Percentiles rank a stretch among this genome's conserved stretches.
phyloP scores from a whole-genome alignment of 2,888 invertebrate species.

The Agonopterix subpropinquella region DNA sequence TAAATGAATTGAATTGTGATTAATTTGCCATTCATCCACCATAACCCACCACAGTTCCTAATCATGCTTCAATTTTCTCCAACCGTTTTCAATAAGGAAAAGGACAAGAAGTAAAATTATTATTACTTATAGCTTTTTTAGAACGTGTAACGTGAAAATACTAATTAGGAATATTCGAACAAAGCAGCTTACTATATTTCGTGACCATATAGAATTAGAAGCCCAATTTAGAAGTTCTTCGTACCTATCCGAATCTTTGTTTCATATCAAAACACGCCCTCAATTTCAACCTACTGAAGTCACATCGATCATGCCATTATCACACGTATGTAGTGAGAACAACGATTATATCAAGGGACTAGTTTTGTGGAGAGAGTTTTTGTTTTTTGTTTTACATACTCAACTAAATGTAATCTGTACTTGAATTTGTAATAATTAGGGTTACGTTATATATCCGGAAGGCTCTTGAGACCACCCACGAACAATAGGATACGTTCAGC shows the following conservation, averaged over 20 bases:
- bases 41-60: too few species aligned
- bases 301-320: too few species aligned
- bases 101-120: too few species aligned
- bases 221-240: slow-evolving; percentile 40
- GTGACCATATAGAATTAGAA: slow-evolving; percentile 5
- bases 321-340: too few species aligned
- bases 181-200: background rate
- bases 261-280: slow-evolving; percentile 28
- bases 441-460: slow-evolving; percentile 26
- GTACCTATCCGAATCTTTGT: slow-evolving; percentile 35
- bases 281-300: slow-evolving; percentile 15
- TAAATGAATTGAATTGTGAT: too few species aligned
- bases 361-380: slow-evolving; percentile 10
- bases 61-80: too few species aligned
- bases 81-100: too few species aligned
- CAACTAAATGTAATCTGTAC: slow-evolving; percentile 40
- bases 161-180: too few species aligned
- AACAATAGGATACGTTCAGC: slow-evolving; percentile 19
- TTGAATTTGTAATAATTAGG: slow-evolving; percentile 52
- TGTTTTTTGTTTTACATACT: slow-evolving; percentile 34
- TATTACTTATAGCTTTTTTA: too few species aligned
- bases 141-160: too few species aligned
- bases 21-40: too few species aligned
- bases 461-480: slow-evolving; percentile 46
- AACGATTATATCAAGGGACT: too few species aligned